A percentile compares a stretch with the other conserved stretches of the same genome.
These are phyloP conservation scores for Plumapathes pennacea DNA, from an alignment of 92 coral and sea anemone species.

Conservation along the genomic window DNA sequence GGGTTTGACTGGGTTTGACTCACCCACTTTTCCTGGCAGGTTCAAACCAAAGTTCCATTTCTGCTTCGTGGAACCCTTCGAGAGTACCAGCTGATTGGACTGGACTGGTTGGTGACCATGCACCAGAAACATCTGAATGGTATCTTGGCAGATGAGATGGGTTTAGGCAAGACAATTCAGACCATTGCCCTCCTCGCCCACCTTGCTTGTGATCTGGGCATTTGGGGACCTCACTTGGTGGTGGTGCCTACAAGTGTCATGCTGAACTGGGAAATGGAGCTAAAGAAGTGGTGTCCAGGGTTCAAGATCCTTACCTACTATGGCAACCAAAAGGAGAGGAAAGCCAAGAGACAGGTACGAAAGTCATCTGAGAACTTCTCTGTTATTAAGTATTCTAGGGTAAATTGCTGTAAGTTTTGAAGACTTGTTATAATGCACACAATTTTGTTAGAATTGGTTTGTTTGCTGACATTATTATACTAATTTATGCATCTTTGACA, in stretches of 20 bases:
- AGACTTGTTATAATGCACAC: too few relatives aligned
- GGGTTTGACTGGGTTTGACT: not conserved
- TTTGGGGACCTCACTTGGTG: conserved; percentile 95
- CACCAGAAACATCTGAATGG: conserved; percentile 92
- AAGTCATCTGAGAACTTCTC: too few relatives aligned
- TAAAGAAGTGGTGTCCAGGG: conserved; percentile 97
- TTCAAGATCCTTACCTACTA: conserved; percentile 92
- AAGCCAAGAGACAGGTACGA: conserved; percentile 89
- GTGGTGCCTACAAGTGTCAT: conserved; percentile 97
- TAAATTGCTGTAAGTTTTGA: too few relatives aligned
- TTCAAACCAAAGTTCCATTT: conserved; percentile 90
- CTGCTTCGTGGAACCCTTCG: conserved; percentile 83
- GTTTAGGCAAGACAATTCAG: conserved; percentile 94
- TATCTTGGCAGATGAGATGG: conserved; percentile 98
- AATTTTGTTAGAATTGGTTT: too few relatives aligned
- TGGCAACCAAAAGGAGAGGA: conserved; percentile 94
- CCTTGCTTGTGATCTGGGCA: conserved; percentile 85
- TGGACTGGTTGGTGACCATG: conserved; percentile 98
- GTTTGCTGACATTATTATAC: not conserved
- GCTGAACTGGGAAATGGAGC: conserved; percentile 97
- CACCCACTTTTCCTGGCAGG: conserved; percentile 24
- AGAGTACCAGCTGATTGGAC: conserved; percentile 94
- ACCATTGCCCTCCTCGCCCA: conserved; percentile 93
- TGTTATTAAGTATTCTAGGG: too few relatives aligned
- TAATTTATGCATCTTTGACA: not conserved